These are phyloP conservation scores for Apodemia hepburni DNA, from an alignment of 2,888 invertebrate genomes.

Conservation along the genomic window DNA sequence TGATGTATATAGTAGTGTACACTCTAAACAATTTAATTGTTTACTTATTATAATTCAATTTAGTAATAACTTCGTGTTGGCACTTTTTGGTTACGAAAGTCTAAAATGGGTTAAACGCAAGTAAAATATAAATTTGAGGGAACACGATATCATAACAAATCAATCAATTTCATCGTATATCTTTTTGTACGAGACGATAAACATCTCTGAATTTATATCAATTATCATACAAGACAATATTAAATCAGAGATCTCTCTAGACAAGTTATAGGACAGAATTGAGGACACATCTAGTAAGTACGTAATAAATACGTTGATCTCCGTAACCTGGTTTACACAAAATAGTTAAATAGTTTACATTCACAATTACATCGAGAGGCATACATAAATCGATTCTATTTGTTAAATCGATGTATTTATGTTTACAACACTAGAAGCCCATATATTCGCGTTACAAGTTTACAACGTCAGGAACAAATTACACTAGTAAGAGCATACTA, in stretches of 20 bases:
- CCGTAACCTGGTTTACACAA: slow-evolving; percentile 1
- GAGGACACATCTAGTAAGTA: not conserved
- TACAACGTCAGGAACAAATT: slow-evolving; percentile 37
- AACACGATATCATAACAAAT: not conserved
- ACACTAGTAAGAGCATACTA: slow-evolving; percentile 37
- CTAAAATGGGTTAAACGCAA: not conserved
- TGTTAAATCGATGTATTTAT: slow-evolving; percentile 20
- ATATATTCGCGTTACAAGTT: slow-evolving; percentile 26
- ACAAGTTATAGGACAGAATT: not conserved
- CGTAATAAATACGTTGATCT: slow-evolving; percentile 9
- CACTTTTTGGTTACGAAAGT: too few relatives aligned
- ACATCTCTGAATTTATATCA: not conserved
- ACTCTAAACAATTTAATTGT: too few relatives aligned
- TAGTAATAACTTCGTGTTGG: too few relatives aligned
- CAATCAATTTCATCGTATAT: not conserved
- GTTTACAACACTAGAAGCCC: slow-evolving; percentile 20
- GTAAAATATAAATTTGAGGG: not conserved
- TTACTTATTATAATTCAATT: too few relatives aligned
- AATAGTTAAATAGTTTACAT: slow-evolving; percentile 16
- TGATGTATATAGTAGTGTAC: too few relatives aligned
- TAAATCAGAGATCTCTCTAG: not conserved
- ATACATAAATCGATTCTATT: slow-evolving; percentile 15
- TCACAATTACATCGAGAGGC: slow-evolving; percentile 15
- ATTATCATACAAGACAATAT: not conserved
- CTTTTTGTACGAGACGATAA: not conserved